Percentiles rank a stretch among this genome's conserved stretches.
These are phyloP conservation scores for Chelonus formosanus DNA, from an alignment of 2,888 invertebrate genomes.

Conservation along the genomic window DNA sequence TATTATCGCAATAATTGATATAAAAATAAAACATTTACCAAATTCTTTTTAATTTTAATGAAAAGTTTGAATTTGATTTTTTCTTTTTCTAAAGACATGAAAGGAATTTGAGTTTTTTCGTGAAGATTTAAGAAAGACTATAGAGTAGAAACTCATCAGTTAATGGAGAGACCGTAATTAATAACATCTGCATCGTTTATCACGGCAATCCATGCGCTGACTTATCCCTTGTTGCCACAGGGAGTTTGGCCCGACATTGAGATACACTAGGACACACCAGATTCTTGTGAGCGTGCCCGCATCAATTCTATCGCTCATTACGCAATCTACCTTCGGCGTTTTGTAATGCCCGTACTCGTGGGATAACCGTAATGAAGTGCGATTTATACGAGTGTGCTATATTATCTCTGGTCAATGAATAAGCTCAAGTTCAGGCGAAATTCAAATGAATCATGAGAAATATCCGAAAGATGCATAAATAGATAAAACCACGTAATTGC, in stretches of 20 bases:
- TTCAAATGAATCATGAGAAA: conserved; percentile 5
- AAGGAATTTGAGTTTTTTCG: background rate
- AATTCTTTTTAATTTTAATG: background rate
- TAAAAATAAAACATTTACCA: background rate
- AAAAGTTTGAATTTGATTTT: no score
- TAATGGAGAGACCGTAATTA: conserved; percentile 57
- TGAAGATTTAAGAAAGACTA: conserved; percentile 16
- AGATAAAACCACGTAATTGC: no score
- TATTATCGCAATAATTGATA: no score
- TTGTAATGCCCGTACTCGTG: conserved; percentile 5
- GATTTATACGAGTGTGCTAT: conserved; percentile 4
- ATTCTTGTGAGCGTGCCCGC: conserved; percentile 3
- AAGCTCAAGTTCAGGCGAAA: conserved; percentile 2
- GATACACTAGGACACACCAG: conserved; percentile 15
- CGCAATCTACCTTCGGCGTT: conserved; percentile 12
- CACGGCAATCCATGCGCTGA: conserved; percentile 51
- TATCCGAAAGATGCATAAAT: no score
- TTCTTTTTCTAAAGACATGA: no score
- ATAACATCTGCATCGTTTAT: conserved; percentile 55
- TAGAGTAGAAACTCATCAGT: conserved; percentile 48
- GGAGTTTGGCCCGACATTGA: conserved; percentile 18
- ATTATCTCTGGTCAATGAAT: conserved; percentile 1
- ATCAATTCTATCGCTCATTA: conserved; percentile 6
- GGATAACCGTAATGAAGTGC: conserved; percentile 21
- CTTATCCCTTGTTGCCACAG: conserved; percentile 44